Percentiles rank a stretch among this genome's conserved stretches.
phyloP scores from a whole-genome alignment of 2,888 invertebrate genomes.

The Slavum lentiscoides region DNA sequence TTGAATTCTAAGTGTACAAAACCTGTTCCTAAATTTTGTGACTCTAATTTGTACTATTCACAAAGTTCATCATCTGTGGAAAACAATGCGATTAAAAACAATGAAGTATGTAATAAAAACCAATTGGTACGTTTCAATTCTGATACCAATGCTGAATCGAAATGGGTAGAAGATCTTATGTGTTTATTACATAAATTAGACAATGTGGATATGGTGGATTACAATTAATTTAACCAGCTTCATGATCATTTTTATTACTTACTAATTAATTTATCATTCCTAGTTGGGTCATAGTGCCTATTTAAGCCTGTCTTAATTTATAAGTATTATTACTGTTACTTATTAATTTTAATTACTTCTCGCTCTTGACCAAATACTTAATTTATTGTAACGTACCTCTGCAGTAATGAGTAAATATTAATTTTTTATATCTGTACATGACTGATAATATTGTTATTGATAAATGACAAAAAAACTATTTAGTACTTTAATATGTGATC shows the following conservation, averaged over 20 bases:
- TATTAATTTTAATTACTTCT: too few species aligned
- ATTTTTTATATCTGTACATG: too few species aligned
- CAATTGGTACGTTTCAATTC: constrained; percentile 36
- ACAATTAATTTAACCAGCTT: neutral
- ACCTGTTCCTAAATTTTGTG: constrained; percentile 9
- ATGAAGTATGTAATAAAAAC: constrained; percentile 25
- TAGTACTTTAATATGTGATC: too few species aligned
- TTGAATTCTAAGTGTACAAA: constrained; percentile 17
- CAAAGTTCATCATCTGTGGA: constrained; percentile 14
- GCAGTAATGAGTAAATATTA: too few species aligned
- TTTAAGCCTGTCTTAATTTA: too few species aligned
- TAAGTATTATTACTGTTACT: too few species aligned
- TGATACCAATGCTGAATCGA: constrained; percentile 1
- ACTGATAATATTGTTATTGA: too few species aligned
- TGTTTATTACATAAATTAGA: constrained; percentile 25
- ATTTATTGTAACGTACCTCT: too few species aligned
- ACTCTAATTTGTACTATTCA: neutral
- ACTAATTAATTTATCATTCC: neutral
- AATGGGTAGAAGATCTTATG: constrained; percentile 42
- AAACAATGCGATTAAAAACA: constrained; percentile 9
- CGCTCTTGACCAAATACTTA: too few species aligned
- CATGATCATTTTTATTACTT: neutral
- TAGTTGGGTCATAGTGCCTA: neutral
- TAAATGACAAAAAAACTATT: neutral
- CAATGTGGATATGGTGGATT: neutral